A percentile compares a stretch with the other conserved stretches of the same genome.
Evolutionary conservation across 2,888 invertebrate species (phyloP).

Genomic region (Metacarcinus magister): DNA sequence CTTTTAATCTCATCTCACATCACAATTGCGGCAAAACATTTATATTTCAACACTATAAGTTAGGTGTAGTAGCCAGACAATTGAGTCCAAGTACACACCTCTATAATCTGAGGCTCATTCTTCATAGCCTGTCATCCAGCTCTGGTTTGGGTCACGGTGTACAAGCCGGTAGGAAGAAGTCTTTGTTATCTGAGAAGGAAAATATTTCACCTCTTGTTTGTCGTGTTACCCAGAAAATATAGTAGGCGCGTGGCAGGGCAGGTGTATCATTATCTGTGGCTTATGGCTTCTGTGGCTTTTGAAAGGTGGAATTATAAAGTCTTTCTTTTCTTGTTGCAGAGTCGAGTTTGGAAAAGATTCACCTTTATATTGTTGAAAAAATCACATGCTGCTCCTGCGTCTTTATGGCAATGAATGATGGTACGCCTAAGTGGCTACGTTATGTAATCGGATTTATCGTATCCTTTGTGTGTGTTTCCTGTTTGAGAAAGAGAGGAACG

Average conservation of each 20-base stretch:
- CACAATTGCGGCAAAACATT: neutral
- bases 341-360: neutral
- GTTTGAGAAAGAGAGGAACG: too few relatives aligned
- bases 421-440: too few relatives aligned
- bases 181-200: neutral
- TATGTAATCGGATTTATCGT: too few relatives aligned
- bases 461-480: too few relatives aligned
- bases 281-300: neutral
- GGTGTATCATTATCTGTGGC: neutral
- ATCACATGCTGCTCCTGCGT: too few relatives aligned
- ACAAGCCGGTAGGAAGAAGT: neutral
- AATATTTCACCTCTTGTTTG: neutral
- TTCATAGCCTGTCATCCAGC: neutral
- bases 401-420: too few relatives aligned
- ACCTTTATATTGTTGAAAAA: too few relatives aligned
- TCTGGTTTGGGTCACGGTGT: neutral
- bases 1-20: slow-evolving; percentile 2
- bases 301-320: neutral
- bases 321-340: neutral
- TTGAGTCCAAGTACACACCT: neutral
- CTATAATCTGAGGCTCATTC: neutral
- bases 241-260: neutral
- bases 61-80: neutral
- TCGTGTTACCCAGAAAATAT: neutral
- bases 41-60: neutral